Conservation (phyloP, 2,797 vertebrate species). For the Darevskia mixta region DNA sequence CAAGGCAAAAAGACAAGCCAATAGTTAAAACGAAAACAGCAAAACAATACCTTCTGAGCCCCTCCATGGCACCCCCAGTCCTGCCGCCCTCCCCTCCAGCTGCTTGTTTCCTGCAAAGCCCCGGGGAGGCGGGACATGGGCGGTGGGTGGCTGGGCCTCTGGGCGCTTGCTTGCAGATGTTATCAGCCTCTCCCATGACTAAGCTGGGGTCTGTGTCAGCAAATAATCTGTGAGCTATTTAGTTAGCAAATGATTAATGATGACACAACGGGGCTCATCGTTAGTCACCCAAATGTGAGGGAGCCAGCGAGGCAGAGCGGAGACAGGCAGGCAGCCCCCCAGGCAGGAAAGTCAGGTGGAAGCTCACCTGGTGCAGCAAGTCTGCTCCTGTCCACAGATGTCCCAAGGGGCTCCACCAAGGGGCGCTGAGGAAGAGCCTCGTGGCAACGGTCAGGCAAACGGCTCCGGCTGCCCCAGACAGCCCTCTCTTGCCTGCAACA, state of each 20-base stretch:
- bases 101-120: neutral
- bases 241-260: neutral
- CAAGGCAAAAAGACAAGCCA: too few relatives aligned
- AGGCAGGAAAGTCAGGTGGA: conserved; percentile 4
- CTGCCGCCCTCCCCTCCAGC: neutral
- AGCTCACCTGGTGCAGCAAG: neutral
- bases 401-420: neutral
- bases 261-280: neutral
- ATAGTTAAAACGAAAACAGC: too few relatives aligned
- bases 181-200: neutral
- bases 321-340: neutral
- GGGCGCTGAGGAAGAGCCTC: neutral
- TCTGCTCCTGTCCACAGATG: too few relatives aligned
- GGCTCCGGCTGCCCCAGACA: too few relatives aligned
- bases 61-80: neutral
- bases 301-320: neutral
- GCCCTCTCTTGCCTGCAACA: too few relatives aligned
- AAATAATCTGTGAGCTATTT: conserved; percentile 3
- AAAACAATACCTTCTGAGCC: neutral
- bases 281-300: neutral
- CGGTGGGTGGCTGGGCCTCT: too few relatives aligned
- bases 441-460: neutral
- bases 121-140: too few relatives aligned
- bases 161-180: neutral
- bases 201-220: conserved; percentile 6